These are phyloP conservation scores for Leptestheria dahalacensis DNA, from an alignment of 1,140 invertebrate genomes.

Conservation along the genomic window DNA sequence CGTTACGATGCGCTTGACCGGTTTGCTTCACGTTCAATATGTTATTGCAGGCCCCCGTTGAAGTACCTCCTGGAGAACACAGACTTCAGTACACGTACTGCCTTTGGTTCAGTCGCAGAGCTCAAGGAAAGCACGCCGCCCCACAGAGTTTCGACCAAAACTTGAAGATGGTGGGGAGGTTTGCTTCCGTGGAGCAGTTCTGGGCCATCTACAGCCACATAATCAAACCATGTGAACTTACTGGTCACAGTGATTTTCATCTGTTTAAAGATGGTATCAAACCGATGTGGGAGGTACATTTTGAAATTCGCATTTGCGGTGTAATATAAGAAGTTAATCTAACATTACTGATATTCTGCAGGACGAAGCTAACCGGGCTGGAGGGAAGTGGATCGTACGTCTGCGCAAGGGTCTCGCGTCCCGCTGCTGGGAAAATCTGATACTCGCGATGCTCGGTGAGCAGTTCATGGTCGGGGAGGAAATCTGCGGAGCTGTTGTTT, in stretches of 20 bases:
- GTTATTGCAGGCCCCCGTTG: constrained; percentile 34
- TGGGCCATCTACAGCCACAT: constrained; percentile 90
- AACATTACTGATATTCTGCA: constrained; percentile 24
- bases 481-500: constrained; percentile 94
- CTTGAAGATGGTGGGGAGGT: constrained; percentile 64
- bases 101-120: constrained; percentile 71
- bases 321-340: not conserved
- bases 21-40: constrained; percentile 9
- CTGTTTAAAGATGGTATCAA: constrained; percentile 96
- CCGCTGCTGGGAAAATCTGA: constrained; percentile 94
- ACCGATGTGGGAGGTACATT: constrained; percentile 86
- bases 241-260: constrained; percentile 85
- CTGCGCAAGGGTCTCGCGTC: constrained; percentile 87
- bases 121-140: constrained; percentile 45
- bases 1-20: too few relatives aligned
- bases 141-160: constrained; percentile 55
- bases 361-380: constrained; percentile 84
- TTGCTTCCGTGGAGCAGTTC: constrained; percentile 89
- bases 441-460: constrained; percentile 93
- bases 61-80: constrained; percentile 60
- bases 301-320: not conserved
- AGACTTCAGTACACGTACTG: constrained; percentile 77
- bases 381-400: constrained; percentile 92
- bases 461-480: constrained; percentile 98
- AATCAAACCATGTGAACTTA: constrained; percentile 69